These are phyloP conservation scores for Dunckerocampus dactyliophorus DNA, from an alignment of 2,113 vertebrate genomes.

Conservation along the genomic window DNA sequence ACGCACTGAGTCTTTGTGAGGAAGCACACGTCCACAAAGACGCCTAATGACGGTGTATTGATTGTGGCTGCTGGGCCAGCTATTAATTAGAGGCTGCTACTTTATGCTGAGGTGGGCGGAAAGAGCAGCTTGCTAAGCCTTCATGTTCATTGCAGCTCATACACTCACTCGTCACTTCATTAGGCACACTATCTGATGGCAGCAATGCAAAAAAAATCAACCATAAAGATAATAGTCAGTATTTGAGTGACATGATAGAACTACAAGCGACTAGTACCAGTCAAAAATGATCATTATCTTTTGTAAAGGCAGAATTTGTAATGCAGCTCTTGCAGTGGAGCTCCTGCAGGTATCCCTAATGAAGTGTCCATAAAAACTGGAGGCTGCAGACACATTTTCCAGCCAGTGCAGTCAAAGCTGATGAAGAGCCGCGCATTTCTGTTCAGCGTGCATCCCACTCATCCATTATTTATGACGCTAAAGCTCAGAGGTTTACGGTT, in stretches of 20 bases:
- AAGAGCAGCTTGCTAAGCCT: constrained; percentile 9
- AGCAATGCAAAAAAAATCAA: too few relatives aligned
- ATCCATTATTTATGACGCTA: constrained; percentile 1
- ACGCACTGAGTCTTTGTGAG: constrained; percentile 44
- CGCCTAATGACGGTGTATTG: constrained; percentile 69
- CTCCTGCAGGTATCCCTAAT: background rate
- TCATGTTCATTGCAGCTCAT: too few relatives aligned
- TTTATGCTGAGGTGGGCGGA: constrained; percentile 48
- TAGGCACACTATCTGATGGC: too few relatives aligned
- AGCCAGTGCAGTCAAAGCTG: background rate
- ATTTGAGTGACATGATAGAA: too few relatives aligned
- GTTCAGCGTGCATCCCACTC: background rate
- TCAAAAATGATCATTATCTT: too few relatives aligned
- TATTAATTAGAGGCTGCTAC: constrained; percentile 68
- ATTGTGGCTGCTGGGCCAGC: constrained; percentile 66
- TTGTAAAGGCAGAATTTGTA: too few relatives aligned
- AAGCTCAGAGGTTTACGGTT: background rate
- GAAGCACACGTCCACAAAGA: constrained; percentile 54
- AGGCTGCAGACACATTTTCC: background rate
- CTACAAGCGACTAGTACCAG: too few relatives aligned
- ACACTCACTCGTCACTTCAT: too few relatives aligned
- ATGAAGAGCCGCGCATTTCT: background rate
- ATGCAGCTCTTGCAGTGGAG: too few relatives aligned
- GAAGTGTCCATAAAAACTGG: background rate
- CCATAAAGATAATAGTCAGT: too few relatives aligned